A percentile compares a stretch with the other conserved stretches of the same genome.
These are phyloP conservation scores for Pentamera pediparva DNA, from an alignment of 53 echinoderm and acorn worm genomes.

Conservation along the genomic window DNA sequence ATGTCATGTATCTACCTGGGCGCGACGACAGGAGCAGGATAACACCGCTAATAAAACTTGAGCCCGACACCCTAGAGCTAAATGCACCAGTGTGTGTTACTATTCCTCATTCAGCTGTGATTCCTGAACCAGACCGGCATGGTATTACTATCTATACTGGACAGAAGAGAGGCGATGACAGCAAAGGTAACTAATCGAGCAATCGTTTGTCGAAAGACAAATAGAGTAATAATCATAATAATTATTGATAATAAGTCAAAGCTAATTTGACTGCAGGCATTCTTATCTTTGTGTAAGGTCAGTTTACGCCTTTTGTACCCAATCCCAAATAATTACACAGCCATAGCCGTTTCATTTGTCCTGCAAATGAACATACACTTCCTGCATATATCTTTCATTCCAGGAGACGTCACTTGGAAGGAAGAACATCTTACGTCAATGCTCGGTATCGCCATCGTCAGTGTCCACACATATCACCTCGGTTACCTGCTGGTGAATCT, in stretches of 20 bases:
- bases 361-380: too few species aligned
- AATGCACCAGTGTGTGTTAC: neutral
- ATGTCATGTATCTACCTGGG: neutral
- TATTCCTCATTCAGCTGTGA: neutral
- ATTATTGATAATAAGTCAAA: too few species aligned
- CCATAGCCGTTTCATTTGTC: too few species aligned
- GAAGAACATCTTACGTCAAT: neutral
- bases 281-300: too few species aligned
- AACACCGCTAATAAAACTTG: conserved; percentile 12
- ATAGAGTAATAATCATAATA: too few species aligned
- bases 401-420: neutral
- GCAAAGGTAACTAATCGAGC: neutral
- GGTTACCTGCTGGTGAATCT: neutral
- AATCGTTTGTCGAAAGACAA: too few species aligned
- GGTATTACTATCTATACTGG: neutral
- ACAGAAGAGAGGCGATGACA: neutral
- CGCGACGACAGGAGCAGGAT: neutral
- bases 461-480: neutral
- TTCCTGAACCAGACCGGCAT: neutral
- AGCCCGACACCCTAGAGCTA: neutral
- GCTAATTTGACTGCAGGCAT: too few species aligned
- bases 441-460: neutral
- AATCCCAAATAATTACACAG: too few species aligned
- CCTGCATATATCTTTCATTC: too few species aligned
- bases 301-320: too few species aligned